phyloP scores from a whole-genome alignment of 2,888 invertebrate species.

The Agrochola lota region DNA sequence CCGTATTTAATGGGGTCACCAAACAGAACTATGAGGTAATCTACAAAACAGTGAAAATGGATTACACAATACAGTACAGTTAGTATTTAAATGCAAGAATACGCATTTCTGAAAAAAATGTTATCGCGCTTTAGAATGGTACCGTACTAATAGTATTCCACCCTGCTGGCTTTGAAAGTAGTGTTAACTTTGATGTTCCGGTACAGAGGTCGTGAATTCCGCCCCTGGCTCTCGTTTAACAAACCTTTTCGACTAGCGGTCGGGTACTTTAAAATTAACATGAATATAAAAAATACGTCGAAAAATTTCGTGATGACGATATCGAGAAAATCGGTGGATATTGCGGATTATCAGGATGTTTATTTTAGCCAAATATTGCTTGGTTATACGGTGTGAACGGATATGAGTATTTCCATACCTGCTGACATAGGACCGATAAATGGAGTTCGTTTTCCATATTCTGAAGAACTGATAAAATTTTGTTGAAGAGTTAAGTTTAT shows the following conservation, averaged over 20 bases:
- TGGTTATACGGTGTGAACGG: neutral
- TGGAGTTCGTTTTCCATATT: neutral
- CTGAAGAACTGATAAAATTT: neutral
- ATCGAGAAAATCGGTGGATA: neutral
- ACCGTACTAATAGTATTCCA: constrained; percentile 20
- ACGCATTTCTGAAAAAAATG: constrained; percentile 1
- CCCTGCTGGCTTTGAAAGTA: constrained; percentile 41
- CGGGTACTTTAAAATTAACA: constrained; percentile 35
- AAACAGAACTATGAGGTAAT: neutral
- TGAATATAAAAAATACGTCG: constrained; percentile 17
- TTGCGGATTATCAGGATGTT: neutral
- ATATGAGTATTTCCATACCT: neutral
- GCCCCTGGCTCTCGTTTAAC: constrained; percentile 47
- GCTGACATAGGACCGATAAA: neutral
- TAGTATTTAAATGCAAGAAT: neutral
- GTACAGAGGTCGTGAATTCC: constrained; percentile 29
- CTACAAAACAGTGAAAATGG: neutral
- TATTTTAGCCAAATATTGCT: neutral
- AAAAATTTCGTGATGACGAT: neutral
- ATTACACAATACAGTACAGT: neutral
- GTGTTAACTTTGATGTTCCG: constrained; percentile 48
- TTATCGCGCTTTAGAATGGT: constrained; percentile 4
- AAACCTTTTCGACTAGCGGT: constrained; percentile 34
- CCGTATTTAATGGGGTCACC: neutral
- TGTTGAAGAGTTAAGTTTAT: neutral